These are phyloP conservation scores for Rynchops niger DNA, from an alignment of 2,113 vertebrate genomes.

Conservation along the genomic window DNA sequence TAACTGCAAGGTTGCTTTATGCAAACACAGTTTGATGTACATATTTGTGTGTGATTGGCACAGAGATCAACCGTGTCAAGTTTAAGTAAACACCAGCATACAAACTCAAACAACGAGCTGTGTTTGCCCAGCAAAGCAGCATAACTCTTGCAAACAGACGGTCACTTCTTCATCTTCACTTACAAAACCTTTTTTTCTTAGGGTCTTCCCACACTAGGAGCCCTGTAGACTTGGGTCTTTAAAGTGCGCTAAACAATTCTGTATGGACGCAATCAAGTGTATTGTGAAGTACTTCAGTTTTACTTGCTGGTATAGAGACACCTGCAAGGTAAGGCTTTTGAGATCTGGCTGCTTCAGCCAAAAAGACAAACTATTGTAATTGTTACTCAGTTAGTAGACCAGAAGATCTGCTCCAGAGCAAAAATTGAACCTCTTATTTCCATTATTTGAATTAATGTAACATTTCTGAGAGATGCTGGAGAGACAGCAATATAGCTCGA, in stretches of 20 bases:
- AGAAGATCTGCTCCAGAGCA: neutral
- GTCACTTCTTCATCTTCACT: neutral
- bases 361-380: neutral
- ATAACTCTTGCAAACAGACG: constrained; percentile 47
- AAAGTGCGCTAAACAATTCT: neutral
- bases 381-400: neutral
- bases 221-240: neutral
- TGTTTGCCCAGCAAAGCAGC: constrained; percentile 39
- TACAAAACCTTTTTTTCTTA: neutral
- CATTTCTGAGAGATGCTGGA: neutral
- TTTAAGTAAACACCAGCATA: neutral
- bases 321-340: neutral
- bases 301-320: neutral
- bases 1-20: constrained; percentile 1
- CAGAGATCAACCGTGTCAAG: constrained; percentile 24
- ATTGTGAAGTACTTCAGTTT: neutral
- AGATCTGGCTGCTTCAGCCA: neutral
- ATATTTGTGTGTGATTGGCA: constrained; percentile 36
- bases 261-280: neutral
- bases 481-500: neutral
- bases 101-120: constrained; percentile 44
- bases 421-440: neutral
- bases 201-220: neutral
- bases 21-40: constrained; percentile 14
- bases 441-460: neutral